phyloP scores from a whole-genome alignment of 2,888 invertebrate genomes.

The Folsomia manolachei region DNA sequence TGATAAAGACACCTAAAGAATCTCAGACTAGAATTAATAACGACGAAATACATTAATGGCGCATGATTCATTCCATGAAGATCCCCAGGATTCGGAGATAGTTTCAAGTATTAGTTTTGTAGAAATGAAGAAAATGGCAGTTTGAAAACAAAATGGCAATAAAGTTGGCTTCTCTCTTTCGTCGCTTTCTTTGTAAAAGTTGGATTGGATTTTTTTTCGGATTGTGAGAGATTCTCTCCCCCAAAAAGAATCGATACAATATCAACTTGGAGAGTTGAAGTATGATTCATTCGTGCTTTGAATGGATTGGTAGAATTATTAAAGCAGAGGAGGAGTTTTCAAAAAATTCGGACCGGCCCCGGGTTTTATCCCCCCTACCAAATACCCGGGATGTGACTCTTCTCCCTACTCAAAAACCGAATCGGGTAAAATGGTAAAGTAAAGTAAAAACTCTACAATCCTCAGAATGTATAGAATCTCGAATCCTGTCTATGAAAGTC shows the following conservation, averaged over 20 bases:
- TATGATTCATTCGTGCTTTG: slow-evolving; percentile 48
- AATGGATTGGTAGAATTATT: slow-evolving; percentile 51
- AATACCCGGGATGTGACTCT: neutral
- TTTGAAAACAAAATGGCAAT: slow-evolving; percentile 39
- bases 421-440: slow-evolving; percentile 3
- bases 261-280: slow-evolving; percentile 16
- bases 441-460: slow-evolving; percentile 10
- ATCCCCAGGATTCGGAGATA: too few species aligned
- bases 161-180: slow-evolving; percentile 22
- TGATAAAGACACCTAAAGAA: too few species aligned
- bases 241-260: slow-evolving; percentile 30
- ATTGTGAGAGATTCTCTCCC: slow-evolving; percentile 27
- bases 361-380: slow-evolving; percentile 31
- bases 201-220: neutral
- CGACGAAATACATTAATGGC: neutral
- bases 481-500: neutral
- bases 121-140: slow-evolving; percentile 41
- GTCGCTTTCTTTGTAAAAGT: neutral
- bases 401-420: slow-evolving; percentile 9
- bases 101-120: too few species aligned
- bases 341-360: slow-evolving; percentile 47
- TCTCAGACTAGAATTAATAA: neutral
- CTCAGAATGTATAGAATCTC: slow-evolving; percentile 1
- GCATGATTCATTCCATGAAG: neutral
- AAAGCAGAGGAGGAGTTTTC: slow-evolving; percentile 51